Evolutionary conservation across 2,797 vertebrate species (phyloP).

Genomic region (Rhinichthys osculus): DNA sequence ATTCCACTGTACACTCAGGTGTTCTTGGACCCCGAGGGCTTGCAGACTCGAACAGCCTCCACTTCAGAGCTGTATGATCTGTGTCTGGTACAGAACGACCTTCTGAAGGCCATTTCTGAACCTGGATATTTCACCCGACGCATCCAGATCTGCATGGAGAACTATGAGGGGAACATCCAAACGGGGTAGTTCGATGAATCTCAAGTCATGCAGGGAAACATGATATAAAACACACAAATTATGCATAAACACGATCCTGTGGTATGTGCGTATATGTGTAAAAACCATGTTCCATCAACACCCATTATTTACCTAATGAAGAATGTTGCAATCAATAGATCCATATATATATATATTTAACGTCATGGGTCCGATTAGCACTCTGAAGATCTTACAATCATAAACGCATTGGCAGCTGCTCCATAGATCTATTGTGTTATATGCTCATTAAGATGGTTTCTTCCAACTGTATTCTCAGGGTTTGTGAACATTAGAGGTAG

Average conservation of each 20-base stretch:
- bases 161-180: slow-evolving; percentile 83
- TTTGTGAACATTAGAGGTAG: slow-evolving; percentile 63
- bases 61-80: slow-evolving; percentile 84
- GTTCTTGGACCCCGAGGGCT: slow-evolving; percentile 71
- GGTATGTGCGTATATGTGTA: neutral
- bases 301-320: neutral
- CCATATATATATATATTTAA: neutral
- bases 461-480: slow-evolving; percentile 42
- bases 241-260: neutral
- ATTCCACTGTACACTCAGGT: slow-evolving; percentile 66
- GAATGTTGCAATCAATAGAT: neutral
- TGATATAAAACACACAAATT: neutral
- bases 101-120: slow-evolving; percentile 86
- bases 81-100: slow-evolving; percentile 86
- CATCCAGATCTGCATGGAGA: slow-evolving; percentile 82
- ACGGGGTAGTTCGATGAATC: slow-evolving; percentile 63
- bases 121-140: slow-evolving; percentile 83
- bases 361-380: neutral
- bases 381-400: neutral
- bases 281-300: neutral
- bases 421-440: neutral
- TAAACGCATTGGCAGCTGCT: slow-evolving; percentile 30
- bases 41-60: slow-evolving; percentile 69
- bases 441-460: neutral
- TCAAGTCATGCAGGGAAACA: neutral